Conservation (phyloP, 2,113 vertebrate species). For the Dasyornis broadbenti region DNA sequence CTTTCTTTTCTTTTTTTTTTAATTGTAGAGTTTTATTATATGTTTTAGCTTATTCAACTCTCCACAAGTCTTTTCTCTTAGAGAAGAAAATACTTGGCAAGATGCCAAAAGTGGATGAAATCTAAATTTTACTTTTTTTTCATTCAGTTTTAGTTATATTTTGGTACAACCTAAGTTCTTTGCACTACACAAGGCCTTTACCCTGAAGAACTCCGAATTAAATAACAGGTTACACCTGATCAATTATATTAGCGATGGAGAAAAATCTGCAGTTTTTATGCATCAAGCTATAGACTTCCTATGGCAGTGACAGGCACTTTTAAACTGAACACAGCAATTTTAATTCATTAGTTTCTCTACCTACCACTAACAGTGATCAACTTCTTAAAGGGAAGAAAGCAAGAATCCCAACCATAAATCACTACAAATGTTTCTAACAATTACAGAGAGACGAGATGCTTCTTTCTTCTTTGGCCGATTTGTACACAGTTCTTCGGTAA, state of each 20-base stretch:
- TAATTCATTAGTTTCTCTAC: background rate
- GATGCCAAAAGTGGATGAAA: background rate
- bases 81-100: background rate
- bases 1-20: background rate
- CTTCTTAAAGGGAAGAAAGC: background rate
- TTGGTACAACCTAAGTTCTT: background rate
- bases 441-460: rapidly evolving
- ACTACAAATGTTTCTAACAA: background rate
- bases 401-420: background rate
- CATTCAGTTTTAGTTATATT: background rate
- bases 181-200: background rate
- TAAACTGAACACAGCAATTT: background rate
- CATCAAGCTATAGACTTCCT: background rate
- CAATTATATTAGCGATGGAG: background rate
- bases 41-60: background rate
- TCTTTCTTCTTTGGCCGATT: background rate
- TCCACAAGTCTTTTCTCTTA: background rate
- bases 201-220: background rate
- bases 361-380: background rate
- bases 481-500: background rate
- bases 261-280: background rate
- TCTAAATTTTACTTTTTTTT: background rate
- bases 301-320: background rate
- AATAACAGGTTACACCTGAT: background rate
- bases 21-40: background rate